These are phyloP conservation scores for Meghimatium bilineatum DNA, from an alignment of 2,888 invertebrate genomes.

Conservation along the genomic window DNA sequence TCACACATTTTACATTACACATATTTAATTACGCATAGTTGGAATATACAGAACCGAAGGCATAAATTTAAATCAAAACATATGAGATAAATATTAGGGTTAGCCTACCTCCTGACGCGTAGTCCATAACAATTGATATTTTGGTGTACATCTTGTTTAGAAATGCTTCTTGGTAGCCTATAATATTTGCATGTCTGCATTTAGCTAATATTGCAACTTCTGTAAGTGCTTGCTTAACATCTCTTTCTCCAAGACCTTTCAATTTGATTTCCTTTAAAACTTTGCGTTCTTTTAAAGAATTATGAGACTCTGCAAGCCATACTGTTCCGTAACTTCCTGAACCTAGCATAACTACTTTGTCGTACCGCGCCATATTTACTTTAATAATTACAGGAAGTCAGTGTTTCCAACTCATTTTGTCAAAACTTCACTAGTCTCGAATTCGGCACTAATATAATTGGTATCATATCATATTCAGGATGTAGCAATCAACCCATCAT, in stretches of 20 bases:
- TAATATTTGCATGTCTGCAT: constrained; percentile 70
- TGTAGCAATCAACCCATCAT: too few species aligned
- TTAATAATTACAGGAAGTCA: background rate
- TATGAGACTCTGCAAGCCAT: constrained; percentile 63
- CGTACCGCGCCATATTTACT: constrained; percentile 66
- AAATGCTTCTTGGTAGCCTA: constrained; percentile 70
- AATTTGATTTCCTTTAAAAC: constrained; percentile 69
- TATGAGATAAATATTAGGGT: too few species aligned
- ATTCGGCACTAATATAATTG: too few species aligned
- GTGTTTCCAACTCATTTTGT: too few species aligned
- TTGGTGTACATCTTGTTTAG: constrained; percentile 52
- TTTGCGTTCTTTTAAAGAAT: constrained; percentile 52
- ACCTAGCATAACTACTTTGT: constrained; percentile 63
- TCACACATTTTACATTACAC: too few species aligned
- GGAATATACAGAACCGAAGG: too few species aligned
- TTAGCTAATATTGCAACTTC: constrained; percentile 68
- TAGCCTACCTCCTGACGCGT: constrained; percentile 72
- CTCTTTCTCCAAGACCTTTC: constrained; percentile 53
- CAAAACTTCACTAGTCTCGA: too few species aligned
- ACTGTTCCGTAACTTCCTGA: constrained; percentile 71
- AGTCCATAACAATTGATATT: constrained; percentile 69
- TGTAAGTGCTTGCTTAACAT: constrained; percentile 60
- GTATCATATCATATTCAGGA: too few species aligned
- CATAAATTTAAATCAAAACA: too few species aligned
- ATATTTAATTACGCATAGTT: too few species aligned